A percentile compares a stretch with the other conserved stretches of the same genome.
These are phyloP conservation scores for Drosophila varians DNA, from an alignment of 1,140 invertebrate species.

Conservation along the genomic window DNA sequence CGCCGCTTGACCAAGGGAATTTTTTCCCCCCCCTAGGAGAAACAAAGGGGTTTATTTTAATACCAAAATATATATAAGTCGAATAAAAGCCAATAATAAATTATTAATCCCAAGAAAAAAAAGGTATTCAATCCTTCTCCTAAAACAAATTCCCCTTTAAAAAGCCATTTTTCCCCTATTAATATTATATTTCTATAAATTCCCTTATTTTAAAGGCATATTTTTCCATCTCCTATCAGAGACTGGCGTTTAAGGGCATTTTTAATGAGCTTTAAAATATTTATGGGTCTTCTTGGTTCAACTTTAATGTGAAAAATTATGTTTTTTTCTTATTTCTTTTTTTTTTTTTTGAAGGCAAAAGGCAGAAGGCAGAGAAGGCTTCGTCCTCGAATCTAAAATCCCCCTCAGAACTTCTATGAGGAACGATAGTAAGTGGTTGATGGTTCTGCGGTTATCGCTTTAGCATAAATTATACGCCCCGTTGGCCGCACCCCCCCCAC, in stretches of 20 bases:
- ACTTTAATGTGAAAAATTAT: background rate
- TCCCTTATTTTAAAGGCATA: too few relatives aligned
- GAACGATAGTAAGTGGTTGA: conserved; percentile 33
- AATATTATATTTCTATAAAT: too few relatives aligned
- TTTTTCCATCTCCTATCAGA: too few relatives aligned
- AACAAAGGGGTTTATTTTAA: too few relatives aligned
- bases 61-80: too few relatives aligned
- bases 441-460: conserved; percentile 43
- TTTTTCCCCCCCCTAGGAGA: too few relatives aligned
- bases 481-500: background rate
- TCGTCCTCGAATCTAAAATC: background rate
- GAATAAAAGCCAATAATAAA: too few relatives aligned
- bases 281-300: background rate
- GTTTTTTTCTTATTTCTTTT: too few relatives aligned
- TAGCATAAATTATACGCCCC: conserved; percentile 50
- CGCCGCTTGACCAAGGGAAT: background rate
- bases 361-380: background rate
- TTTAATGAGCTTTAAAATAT: background rate
- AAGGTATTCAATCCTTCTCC: too few relatives aligned
- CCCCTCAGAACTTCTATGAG: conserved; percentile 9
- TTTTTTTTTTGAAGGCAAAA: background rate
- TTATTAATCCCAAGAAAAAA: too few relatives aligned
- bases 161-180: too few relatives aligned
- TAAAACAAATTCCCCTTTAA: too few relatives aligned
- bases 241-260: background rate